phyloP scores from a whole-genome alignment of 2,113 vertebrate genomes.

The Chlorodrepanis virens region DNA sequence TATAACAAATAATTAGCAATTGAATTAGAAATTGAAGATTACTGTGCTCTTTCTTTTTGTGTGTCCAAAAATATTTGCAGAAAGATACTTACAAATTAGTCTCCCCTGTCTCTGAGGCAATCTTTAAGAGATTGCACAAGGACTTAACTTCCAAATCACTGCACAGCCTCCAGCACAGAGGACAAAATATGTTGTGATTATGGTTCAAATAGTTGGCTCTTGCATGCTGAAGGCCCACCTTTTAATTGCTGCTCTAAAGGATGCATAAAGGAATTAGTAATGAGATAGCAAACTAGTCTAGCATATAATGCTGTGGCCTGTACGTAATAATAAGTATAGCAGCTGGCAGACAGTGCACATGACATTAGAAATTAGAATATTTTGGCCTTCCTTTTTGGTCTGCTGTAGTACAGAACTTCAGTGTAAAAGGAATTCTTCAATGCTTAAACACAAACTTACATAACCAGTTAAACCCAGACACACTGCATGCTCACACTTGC shows the following conservation, averaged over 20 bases:
- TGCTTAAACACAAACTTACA: neutral
- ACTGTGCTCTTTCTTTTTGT: neutral
- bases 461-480: neutral
- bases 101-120: neutral
- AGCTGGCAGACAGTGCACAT: slow-evolving; percentile 47
- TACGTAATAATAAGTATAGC: slow-evolving; percentile 1
- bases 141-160: neutral
- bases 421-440: neutral
- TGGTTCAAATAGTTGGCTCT: neutral
- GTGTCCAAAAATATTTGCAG: neutral
- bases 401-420: neutral
- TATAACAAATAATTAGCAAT: neutral
- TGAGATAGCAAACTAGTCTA: slow-evolving; percentile 21
- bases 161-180: neutral
- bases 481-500: neutral
- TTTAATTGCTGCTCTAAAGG: slow-evolving; percentile 3
- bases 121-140: neutral
- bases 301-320: slow-evolving; percentile 28
- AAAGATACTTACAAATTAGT: neutral
- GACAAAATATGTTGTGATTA: neutral
- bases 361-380: slow-evolving; percentile 38
- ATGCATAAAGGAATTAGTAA: neutral
- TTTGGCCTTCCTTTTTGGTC: slow-evolving; percentile 1
- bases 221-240: neutral
- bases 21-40: neutral